Percentiles rank a stretch among this genome's conserved stretches.
These are phyloP conservation scores for Atta cephalotes DNA, from an alignment of 1,140 invertebrate genomes.

Conservation along the genomic window DNA sequence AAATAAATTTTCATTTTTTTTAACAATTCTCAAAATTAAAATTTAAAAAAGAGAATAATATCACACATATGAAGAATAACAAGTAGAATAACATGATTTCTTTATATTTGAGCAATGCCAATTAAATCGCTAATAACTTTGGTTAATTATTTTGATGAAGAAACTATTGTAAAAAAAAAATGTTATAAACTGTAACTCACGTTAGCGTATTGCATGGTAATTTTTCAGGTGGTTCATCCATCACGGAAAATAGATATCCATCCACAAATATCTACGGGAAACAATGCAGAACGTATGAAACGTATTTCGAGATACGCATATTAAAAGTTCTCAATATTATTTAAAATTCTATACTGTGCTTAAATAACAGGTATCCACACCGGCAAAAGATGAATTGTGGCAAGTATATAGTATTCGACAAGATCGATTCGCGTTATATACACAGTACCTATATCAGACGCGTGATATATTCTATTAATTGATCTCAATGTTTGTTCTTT, in stretches of 20 bases:
- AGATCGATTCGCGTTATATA: constrained; percentile 11
- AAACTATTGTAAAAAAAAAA: not conserved
- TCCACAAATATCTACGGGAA: not conserved
- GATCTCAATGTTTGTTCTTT: not conserved
- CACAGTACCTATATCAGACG: not conserved
- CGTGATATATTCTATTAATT: no score
- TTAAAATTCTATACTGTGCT: constrained; percentile 20
- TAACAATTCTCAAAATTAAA: not conserved
- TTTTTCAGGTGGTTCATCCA: constrained; percentile 37
- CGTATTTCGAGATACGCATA: not conserved
- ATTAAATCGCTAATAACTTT: not conserved
- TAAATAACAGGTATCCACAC: not conserved
- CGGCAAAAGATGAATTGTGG: not conserved
- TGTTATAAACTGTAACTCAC: constrained; percentile 41
- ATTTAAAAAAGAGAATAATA: not conserved
- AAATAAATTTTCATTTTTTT: not conserved
- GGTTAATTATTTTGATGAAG: not conserved
- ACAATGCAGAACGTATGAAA: not conserved
- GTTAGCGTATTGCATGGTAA: constrained; percentile 58
- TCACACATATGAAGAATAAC: no score
- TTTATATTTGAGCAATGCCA: not conserved
- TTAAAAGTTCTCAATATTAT: not conserved
- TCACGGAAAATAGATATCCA: not conserved
- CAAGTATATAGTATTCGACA: not conserved
- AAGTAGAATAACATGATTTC: not conserved